These are phyloP conservation scores for Ceyx melanurus DNA, from an alignment of 2,113 vertebrate genomes.

Conservation along the genomic window DNA sequence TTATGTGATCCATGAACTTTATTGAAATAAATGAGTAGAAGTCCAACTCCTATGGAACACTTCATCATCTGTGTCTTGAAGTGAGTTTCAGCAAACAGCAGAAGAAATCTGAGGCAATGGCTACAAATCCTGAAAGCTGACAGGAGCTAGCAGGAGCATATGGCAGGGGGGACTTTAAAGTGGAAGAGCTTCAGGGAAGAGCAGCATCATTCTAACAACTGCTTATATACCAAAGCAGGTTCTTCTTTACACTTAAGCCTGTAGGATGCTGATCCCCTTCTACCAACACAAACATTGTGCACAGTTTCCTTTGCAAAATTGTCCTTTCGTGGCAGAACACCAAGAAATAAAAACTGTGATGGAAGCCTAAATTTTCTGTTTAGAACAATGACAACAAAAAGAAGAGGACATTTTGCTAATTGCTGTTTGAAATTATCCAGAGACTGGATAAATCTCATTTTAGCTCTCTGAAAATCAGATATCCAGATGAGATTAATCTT, in stretches of 20 bases:
- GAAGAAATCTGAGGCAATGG: not conserved
- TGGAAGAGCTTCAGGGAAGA: slow-evolving; percentile 15
- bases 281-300: not conserved
- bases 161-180: not conserved
- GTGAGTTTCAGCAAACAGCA: not conserved
- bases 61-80: not conserved
- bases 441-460: not conserved
- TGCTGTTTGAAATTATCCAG: not conserved
- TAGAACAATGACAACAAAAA: not conserved
- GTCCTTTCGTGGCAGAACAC: slow-evolving; percentile 22
- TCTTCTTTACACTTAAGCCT: not conserved
- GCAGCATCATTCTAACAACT: not conserved
- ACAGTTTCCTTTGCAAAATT: not conserved
- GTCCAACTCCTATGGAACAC: not conserved
- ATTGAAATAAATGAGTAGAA: not conserved
- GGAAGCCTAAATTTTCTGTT: not conserved
- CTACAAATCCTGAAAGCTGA: not conserved
- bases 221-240: not conserved
- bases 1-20: not conserved
- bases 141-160: not conserved
- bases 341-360: not conserved
- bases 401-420: not conserved
- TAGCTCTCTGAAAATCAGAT: not conserved
- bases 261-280: not conserved
- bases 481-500: not conserved